These are phyloP conservation scores for Trypoxylon attenuatum DNA, from an alignment of 2,888 invertebrate species.

Conservation along the genomic window DNA sequence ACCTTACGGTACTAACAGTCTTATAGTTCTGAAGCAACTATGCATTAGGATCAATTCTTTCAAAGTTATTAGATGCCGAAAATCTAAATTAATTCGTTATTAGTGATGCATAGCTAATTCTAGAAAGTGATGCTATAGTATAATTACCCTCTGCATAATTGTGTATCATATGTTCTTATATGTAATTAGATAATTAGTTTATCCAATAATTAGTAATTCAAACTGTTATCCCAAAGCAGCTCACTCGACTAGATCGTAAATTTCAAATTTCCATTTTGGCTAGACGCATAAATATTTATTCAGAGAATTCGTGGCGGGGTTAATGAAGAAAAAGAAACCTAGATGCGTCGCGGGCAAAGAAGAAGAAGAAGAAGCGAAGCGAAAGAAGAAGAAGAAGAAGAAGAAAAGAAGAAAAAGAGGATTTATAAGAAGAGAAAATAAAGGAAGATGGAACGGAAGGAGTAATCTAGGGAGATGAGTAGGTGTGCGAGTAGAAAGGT, in stretches of 20 bases:
- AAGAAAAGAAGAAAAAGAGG: not conserved
- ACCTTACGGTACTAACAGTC: too few relatives aligned
- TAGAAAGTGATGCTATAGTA: too few relatives aligned
- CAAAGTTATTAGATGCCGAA: too few relatives aligned
- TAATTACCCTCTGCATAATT: too few relatives aligned
- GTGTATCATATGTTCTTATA: constrained; percentile 1
- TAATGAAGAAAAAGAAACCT: not conserved
- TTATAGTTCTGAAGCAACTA: too few relatives aligned
- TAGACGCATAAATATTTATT: constrained; percentile 48
- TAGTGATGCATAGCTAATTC: too few relatives aligned
- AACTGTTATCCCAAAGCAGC: constrained; percentile 18
- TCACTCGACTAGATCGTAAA: constrained; percentile 22
- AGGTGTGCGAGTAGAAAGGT: constrained; percentile 31
- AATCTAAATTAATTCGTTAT: too few relatives aligned
- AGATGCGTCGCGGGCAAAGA: constrained; percentile 7
- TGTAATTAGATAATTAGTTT: constrained; percentile 17
- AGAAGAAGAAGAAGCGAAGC: constrained; percentile 10
- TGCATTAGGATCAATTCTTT: too few relatives aligned
- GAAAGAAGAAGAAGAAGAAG: not conserved
- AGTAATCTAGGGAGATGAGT: not conserved
- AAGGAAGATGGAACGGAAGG: not conserved
- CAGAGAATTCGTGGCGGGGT: constrained; percentile 34
- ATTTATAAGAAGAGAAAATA: too few relatives aligned
- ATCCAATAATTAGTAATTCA: too few relatives aligned
- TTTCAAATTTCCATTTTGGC: constrained; percentile 26